Base-by-base conservation (phyloP, 2,797 vertebrate species). In the Dallia pectoralis region DNA sequence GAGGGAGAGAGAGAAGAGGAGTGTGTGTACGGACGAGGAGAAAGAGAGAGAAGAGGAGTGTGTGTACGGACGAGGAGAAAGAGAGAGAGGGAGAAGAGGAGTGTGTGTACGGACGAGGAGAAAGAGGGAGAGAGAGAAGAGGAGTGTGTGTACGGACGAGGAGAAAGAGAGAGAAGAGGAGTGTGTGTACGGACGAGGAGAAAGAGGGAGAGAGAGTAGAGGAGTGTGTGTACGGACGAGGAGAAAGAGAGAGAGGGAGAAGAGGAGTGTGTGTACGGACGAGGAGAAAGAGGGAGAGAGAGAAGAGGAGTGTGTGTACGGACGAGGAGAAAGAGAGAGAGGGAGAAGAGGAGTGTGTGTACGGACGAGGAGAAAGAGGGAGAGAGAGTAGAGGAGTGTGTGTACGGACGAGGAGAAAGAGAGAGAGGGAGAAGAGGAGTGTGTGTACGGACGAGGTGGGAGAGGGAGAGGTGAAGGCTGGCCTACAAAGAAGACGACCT, bases 381-480 rank as follows among this genome's bases (percentile, higher is more conserved):
- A n/a, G n/a, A n/a, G n/a, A n/a, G n/a, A n/a, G n/a, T n/a, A 51
- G 68, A 25, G 51, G 18, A 61, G 56, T 6, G 4, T 9, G 40
- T 30, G 63, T 62, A 44, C 14, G 53, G 63, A 59, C 27, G 15
- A 44, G 36, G 33, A 70, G 30, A 62, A 53, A 67, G 66, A 6
- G 48, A n/a, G n/a, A n/a, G n/a, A n/a, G n/a, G n/a, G n/a, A n/a
- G 18, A 40, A 51, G 68, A 25, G 51, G 18, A 61, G 56, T 6
- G 4, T 9, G 40, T 30, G 63, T 62, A 44, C 14, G 53, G 63
- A 59, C 27, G 15, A 44, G 36, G 33, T 64, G 30, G 66, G 5
- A 36, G 18, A 59, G 9, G 32, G 56, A 70, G 72, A 14, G 48
- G 59, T 67, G 71, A 56, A 48, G 65, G 11, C 33, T 44, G 36